These are phyloP conservation scores for Acropternis orthonyx DNA, from an alignment of 2,797 vertebrate genomes.

Conservation along the genomic window DNA sequence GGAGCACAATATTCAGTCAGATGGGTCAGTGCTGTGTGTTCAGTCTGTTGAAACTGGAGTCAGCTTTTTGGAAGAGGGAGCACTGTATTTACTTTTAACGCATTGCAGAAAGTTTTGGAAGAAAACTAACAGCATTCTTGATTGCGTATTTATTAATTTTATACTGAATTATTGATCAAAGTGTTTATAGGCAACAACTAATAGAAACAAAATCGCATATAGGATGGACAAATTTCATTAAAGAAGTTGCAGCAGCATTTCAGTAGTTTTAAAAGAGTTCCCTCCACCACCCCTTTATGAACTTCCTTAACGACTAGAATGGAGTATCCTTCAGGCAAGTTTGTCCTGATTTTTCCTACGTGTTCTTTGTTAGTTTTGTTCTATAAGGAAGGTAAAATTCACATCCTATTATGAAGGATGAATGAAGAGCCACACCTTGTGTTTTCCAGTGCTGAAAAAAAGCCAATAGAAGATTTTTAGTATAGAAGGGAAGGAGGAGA, in stretches of 20 bases:
- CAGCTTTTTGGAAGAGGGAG: neutral
- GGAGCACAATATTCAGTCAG: neutral
- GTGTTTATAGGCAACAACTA: slow-evolving; percentile 18
- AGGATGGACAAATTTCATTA: neutral
- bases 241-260: neutral
- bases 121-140: neutral
- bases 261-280: neutral
- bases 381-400: neutral
- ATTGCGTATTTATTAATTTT: slow-evolving; percentile 27
- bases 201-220: slow-evolving; percentile 45
- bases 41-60: neutral
- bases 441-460: neutral
- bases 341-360: neutral
- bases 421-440: neutral
- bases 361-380: neutral
- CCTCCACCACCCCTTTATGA: neutral
- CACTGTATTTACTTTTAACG: neutral
- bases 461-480: neutral
- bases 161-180: slow-evolving; percentile 1
- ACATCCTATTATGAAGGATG: neutral
- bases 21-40: neutral
- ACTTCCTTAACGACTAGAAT: neutral
- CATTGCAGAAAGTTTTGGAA: neutral
- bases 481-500: neutral
- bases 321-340: neutral